Evolutionary conservation across 2,113 vertebrate genomes (phyloP).

Genomic region (Thamnophis sirtalis): DNA sequence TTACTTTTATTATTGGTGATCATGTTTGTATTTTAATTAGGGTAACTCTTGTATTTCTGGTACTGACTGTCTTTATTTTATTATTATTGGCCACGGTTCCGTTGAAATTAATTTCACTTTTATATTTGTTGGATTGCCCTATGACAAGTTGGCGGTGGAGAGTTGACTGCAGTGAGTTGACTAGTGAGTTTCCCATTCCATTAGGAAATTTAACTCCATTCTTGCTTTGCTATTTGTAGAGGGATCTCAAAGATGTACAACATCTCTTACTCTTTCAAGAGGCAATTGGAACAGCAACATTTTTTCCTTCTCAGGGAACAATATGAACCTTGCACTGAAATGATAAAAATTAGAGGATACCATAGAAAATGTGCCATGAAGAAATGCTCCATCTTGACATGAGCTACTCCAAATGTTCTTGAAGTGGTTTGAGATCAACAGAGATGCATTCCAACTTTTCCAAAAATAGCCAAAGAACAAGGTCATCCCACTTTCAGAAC

Average conservation of each 20-base stretch:
- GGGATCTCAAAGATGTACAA: background rate
- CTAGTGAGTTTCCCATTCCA: no score
- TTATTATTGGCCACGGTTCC: no score
- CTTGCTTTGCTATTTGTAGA: background rate
- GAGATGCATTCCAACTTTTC: background rate
- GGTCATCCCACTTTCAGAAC: background rate
- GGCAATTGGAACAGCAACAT: slow-evolving; percentile 18
- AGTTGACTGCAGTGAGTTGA: no score
- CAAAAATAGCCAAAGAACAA: background rate
- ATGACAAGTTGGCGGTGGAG: no score
- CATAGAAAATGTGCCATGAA: background rate
- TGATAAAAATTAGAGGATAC: background rate
- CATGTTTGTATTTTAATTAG: no score
- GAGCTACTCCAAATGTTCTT: background rate
- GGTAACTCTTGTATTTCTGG: no score
- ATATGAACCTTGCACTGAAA: slow-evolving; percentile 1
- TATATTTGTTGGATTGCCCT: no score
- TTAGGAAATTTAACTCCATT: no score
- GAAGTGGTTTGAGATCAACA: background rate
- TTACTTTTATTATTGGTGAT: no score
- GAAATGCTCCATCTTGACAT: background rate
- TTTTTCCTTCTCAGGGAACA: slow-evolving; percentile 44
- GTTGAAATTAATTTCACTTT: no score
- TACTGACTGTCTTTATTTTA: no score
- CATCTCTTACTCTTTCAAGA: slow-evolving; percentile 24